A percentile compares a stretch with the other conserved stretches of the same genome.
Conservation (phyloP, 2,888 invertebrate genomes). For the Rugalucina vietnamica region DNA sequence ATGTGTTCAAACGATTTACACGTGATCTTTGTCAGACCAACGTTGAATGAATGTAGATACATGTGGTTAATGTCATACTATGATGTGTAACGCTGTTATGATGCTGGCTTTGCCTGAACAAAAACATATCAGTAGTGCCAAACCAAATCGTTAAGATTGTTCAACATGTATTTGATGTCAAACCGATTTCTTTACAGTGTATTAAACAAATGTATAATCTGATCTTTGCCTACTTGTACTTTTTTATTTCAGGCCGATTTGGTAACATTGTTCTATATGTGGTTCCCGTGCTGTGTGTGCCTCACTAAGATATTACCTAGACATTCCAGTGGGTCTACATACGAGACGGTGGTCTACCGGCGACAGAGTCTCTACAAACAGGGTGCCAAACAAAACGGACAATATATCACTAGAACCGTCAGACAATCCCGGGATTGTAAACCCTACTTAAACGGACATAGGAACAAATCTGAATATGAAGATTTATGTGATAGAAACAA, state of each 20-base stretch:
- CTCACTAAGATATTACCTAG: slow-evolving; percentile 71
- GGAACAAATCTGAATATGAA: slow-evolving; percentile 48
- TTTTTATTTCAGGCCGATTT: slow-evolving; percentile 72
- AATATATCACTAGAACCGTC: slow-evolving; percentile 48
- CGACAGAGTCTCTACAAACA: slow-evolving; percentile 66
- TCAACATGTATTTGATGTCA: too few species aligned
- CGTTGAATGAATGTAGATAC: too few species aligned
- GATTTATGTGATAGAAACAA: slow-evolving; percentile 27
- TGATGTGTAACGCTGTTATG: too few species aligned
- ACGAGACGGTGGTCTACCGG: slow-evolving; percentile 71
- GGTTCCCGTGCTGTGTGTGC: slow-evolving; percentile 78
- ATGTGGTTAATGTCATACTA: too few species aligned
- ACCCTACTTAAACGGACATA: slow-evolving; percentile 44
- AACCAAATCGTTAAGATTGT: too few species aligned
- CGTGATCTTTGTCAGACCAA: too few species aligned
- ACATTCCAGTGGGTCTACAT: slow-evolving; percentile 72
- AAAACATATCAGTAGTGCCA: too few species aligned
- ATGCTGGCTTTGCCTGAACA: too few species aligned
- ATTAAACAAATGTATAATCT: background rate
- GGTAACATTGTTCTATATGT: slow-evolving; percentile 71
- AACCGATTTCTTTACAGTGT: too few species aligned
- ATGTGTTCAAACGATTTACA: too few species aligned
- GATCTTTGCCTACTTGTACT: background rate
- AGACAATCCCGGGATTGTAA: slow-evolving; percentile 22
- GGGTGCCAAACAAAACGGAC: slow-evolving; percentile 44